A percentile compares a stretch with the other conserved stretches of the same genome.
Conservation (phyloP, 1,140 invertebrate genomes). For the Diachasma alloeum region DNA sequence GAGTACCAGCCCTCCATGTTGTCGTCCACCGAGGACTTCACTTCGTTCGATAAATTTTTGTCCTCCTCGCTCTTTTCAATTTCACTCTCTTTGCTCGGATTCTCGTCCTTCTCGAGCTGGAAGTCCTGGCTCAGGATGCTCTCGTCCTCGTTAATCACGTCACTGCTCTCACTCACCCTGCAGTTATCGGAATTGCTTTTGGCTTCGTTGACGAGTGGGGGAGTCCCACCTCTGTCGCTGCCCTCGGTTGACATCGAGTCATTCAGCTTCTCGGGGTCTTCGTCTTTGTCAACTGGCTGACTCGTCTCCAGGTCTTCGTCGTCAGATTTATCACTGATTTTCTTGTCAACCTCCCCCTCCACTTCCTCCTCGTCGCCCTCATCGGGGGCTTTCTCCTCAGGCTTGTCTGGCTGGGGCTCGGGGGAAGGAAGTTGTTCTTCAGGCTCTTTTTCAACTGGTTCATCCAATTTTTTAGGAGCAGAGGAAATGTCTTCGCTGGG, state of each 20-base stretch:
- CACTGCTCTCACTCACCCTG: background rate
- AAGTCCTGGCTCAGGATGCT: background rate
- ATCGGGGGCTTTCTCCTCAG: background rate
- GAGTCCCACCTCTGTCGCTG: background rate
- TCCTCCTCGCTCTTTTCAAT: background rate
- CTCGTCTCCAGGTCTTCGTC: constrained; percentile 13
- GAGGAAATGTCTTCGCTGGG: background rate
- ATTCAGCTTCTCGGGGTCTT: background rate
- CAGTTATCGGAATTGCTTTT: background rate
- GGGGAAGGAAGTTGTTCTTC: constrained; percentile 7
- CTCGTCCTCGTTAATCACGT: background rate
- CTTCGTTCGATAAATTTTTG: background rate
- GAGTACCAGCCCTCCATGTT: constrained; percentile 50
- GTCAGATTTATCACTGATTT: background rate
- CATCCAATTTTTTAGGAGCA: background rate
- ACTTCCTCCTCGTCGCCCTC: constrained; percentile 14
- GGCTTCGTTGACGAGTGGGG: background rate
- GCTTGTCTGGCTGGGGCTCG: background rate
- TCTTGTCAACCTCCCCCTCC: background rate
- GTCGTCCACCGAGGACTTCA: background rate
- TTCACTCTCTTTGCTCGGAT: background rate
- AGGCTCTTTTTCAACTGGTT: constrained; percentile 20
- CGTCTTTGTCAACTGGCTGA: constrained; percentile 6
- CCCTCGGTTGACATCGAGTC: background rate
- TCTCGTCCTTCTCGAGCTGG: background rate